phyloP scores from a whole-genome alignment of 2,888 invertebrate genomes.

The Aphidius colemani region DNA sequence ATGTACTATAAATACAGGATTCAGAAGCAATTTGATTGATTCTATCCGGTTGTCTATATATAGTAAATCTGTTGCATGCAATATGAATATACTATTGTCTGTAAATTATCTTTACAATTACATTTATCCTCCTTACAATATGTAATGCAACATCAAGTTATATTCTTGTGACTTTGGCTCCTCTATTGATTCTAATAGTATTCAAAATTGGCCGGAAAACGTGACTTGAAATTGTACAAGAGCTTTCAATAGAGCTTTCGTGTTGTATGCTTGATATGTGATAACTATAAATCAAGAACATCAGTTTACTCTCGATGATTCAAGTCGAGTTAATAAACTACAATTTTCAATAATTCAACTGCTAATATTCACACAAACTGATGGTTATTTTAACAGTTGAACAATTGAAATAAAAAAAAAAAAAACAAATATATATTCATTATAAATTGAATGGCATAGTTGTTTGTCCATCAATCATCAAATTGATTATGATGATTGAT shows the following conservation, averaged over 20 bases:
- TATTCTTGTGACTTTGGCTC: conserved; percentile 8
- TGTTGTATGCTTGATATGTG: conserved; percentile 18
- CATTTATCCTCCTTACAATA: conserved; percentile 8
- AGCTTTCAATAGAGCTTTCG: conserved; percentile 27
- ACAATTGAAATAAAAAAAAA: neutral
- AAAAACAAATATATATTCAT: too few species aligned
- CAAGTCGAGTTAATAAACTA: neutral
- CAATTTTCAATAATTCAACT: conserved; percentile 3
- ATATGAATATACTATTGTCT: conserved; percentile 25
- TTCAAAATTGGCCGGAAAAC: conserved; percentile 7
- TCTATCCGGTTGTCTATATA: conserved; percentile 31
- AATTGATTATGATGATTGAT: too few species aligned
- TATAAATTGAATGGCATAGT: neutral
- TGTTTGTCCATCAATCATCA: neutral
- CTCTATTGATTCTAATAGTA: conserved; percentile 1
- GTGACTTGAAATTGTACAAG: conserved; percentile 35
- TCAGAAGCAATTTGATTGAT: conserved; percentile 34
- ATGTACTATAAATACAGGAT: too few species aligned
- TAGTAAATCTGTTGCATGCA: conserved; percentile 32
- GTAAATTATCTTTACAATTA: neutral
- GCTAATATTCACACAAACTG: neutral
- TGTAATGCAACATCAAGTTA: neutral
- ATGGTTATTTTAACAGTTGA: neutral
- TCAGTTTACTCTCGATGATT: neutral
- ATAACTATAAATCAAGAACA: conserved; percentile 20